Base-by-base conservation (phyloP, 2,113 vertebrate species). In the Nematolebias whitei region DNA sequence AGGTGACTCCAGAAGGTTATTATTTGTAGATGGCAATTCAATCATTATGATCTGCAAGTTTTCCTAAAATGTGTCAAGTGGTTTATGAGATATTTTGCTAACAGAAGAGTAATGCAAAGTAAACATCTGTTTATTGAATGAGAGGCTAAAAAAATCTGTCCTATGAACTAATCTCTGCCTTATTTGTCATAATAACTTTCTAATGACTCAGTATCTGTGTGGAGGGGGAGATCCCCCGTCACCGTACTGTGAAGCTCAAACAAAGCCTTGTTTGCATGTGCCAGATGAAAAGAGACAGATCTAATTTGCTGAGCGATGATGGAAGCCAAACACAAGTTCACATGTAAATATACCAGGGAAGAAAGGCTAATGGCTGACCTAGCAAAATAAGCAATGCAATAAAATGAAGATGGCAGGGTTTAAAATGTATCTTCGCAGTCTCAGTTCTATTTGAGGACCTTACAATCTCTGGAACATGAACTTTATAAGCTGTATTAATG, bases 271-370 rank as follows among this genome's bases (percentile, higher is more conserved):
- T 52, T 74, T 50, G 18, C 49, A 68, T 50, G 48, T 12, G 22
- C 26, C 38, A 64, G 39, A 29, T 61, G 63, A 13, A 71, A 69
- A 60, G 44, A 71, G 45, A 64, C 18, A 18, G 59, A 58, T 40
- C 39, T 66, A 22, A 69, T 49, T 52, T 23, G 59, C 35, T 12
- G n/a, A 76, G 45, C 63, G 65, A 79, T 55, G 71, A 69, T 49
- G 51, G 62, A 60, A 68, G 65, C 67, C 68, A 73, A 68, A 63
- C 54, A 19, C 23, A 43, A 67, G 74, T 53, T 56, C 39, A 19
- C 56, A 68, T 57, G 40, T 43, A 58, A 22, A 68, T 32, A 40
- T 29, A 11, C 26, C 24, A 18, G 52, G n/a, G 19, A 57, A 16
- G 12, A 65, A 57, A 68, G 45, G 49, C 58, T 61, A 26, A 54